Conservation (phyloP, 2,797 vertebrate species). For the Brotula barbata region DNA sequence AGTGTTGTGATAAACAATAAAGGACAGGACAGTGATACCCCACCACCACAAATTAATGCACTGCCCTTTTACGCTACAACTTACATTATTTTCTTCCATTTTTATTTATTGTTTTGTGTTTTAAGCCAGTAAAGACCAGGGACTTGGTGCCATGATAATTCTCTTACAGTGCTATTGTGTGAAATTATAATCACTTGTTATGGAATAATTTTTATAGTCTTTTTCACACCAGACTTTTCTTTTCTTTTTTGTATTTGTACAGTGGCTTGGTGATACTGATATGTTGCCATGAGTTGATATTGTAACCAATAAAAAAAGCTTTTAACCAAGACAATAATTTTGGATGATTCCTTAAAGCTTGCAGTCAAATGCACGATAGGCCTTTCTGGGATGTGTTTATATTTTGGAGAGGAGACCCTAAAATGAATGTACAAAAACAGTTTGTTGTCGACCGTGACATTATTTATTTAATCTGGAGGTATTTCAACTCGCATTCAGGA, state of each 20-base stretch:
- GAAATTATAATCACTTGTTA: constrained; percentile 87
- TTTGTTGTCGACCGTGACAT: constrained; percentile 29
- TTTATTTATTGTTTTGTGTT: constrained; percentile 73
- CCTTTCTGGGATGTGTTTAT: too few relatives aligned
- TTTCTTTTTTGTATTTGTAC: constrained; percentile 93
- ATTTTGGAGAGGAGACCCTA: neutral
- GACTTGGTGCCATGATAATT: constrained; percentile 86
- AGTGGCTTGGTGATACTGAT: constrained; percentile 93
- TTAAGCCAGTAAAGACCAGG: constrained; percentile 86
- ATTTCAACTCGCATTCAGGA: constrained; percentile 47
- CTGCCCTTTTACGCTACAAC: constrained; percentile 82
- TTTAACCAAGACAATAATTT: constrained; percentile 83
- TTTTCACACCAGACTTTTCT: constrained; percentile 84
- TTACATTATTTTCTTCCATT: constrained; percentile 23
- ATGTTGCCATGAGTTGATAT: constrained; percentile 92
- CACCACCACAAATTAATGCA: constrained; percentile 75
- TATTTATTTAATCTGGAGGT: constrained; percentile 66
- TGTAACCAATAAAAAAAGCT: constrained; percentile 96
- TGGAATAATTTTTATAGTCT: constrained; percentile 88
- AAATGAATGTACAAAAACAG: constrained; percentile 19
- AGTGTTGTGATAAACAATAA: constrained; percentile 17
- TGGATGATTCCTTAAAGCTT: constrained; percentile 3
- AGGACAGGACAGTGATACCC: constrained; percentile 33
- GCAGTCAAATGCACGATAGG: too few relatives aligned
- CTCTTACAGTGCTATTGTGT: constrained; percentile 89